A percentile compares a stretch with the other conserved stretches of the same genome.
Conservation (phyloP, 2,797 vertebrate species). For the Pantherophis alleghaniensis region DNA sequence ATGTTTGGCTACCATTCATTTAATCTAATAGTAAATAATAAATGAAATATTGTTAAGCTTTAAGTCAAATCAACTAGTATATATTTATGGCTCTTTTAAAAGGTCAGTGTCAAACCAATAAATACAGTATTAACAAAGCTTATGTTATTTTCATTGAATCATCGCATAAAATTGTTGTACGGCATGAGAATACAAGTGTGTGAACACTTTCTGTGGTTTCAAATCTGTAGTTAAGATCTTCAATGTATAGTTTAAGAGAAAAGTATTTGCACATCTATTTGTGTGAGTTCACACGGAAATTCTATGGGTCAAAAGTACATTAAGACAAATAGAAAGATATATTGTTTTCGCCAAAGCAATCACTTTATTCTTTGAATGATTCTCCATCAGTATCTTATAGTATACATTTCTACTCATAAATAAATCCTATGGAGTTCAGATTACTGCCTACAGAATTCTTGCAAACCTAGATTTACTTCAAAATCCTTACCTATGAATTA, state of each 20-base stretch:
- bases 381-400: not conserved
- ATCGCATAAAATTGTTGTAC: not conserved
- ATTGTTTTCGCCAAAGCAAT: not conserved
- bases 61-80: not conserved
- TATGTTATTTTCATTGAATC: not conserved
- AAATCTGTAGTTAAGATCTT: conserved; percentile 17
- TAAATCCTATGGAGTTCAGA: not conserved
- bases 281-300: not conserved
- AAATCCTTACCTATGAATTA: not conserved
- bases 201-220: conserved; percentile 6
- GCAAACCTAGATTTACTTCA: not conserved
- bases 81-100: not conserved
- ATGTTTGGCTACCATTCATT: not conserved
- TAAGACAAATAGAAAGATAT: not conserved
- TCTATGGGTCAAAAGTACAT: not conserved
- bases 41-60: not conserved
- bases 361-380: not conserved
- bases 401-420: not conserved
- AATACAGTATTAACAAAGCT: not conserved
- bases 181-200: not conserved
- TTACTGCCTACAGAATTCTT: not conserved
- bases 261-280: not conserved
- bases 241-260: conserved; percentile 3
- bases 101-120: not conserved
- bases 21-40: not conserved